A percentile compares a stretch with the other conserved stretches of the same genome.
phyloP scores from a whole-genome alignment of 1,140 invertebrate genomes.

The Neodiprion lecontei region DNA sequence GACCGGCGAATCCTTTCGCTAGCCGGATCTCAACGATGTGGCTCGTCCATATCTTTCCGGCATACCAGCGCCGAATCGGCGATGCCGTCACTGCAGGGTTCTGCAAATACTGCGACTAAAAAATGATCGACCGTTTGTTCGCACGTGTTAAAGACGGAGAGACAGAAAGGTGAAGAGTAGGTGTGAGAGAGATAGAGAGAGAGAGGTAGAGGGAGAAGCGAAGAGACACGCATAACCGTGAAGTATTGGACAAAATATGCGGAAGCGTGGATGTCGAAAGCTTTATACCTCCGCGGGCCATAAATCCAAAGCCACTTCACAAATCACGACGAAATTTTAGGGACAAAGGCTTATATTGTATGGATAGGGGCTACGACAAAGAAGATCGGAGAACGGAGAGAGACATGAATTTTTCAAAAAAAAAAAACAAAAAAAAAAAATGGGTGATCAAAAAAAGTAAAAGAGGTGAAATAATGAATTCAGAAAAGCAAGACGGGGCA shows the following conservation, averaged over 20 bases:
- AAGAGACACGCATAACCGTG: neutral
- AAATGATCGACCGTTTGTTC: neutral
- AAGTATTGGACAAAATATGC: neutral
- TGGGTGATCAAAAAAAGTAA: neutral
- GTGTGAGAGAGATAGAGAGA: neutral
- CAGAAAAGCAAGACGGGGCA: neutral
- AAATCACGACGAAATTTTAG: neutral
- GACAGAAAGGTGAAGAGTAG: neutral
- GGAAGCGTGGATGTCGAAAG: neutral
- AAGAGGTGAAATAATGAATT: neutral
- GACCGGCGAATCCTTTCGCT: neutral
- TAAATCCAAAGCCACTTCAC: conserved; percentile 2
- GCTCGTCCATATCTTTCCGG: neutral
- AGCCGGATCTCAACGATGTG: neutral
- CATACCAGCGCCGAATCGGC: neutral
- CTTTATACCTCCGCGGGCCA: neutral
- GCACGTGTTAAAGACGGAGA: neutral
- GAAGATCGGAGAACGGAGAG: no score
- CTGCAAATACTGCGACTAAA: neutral
- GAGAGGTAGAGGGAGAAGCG: neutral
- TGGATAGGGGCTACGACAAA: no score
- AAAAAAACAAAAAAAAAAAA: neutral
- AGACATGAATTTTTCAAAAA: neutral
- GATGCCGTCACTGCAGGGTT: neutral
- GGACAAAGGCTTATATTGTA: neutral